Percentiles rank a stretch among this genome's conserved stretches.
These are phyloP conservation scores for Drosophila colorata DNA, from an alignment of 2,888 invertebrate species.

Conservation along the genomic window DNA sequence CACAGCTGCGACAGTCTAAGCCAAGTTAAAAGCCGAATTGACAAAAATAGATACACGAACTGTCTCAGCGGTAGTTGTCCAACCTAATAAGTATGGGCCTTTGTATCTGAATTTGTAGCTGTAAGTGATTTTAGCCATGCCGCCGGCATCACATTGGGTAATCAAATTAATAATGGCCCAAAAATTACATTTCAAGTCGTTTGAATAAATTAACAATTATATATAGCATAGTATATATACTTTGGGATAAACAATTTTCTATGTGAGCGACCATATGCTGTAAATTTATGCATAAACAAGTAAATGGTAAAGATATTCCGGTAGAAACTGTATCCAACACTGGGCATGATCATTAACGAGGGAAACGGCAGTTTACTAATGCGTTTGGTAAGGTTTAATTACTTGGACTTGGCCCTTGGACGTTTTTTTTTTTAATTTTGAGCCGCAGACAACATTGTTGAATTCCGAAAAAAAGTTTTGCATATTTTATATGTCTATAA, in stretches of 20 bases:
- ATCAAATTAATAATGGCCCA: constrained; percentile 79
- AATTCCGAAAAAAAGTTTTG: constrained; percentile 21
- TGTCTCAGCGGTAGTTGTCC: constrained; percentile 5
- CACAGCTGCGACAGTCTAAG: constrained; percentile 15
- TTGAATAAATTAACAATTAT: constrained; percentile 83
- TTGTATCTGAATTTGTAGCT: constrained; percentile 29
- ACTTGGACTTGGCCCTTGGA: constrained; percentile 22
- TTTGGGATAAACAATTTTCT: constrained; percentile 41
- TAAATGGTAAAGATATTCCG: constrained; percentile 39
- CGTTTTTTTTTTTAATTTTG: constrained; percentile 23
- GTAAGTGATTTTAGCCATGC: constrained; percentile 47
- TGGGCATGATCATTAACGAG: constrained; percentile 53
- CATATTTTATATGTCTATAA: constrained; percentile 19
- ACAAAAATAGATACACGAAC: constrained; percentile 23
- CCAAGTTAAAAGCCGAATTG: constrained; percentile 2
- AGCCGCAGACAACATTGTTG: constrained; percentile 25
- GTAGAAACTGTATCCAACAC: constrained; percentile 47
- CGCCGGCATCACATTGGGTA: constrained; percentile 63
- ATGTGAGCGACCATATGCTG: constrained; percentile 37
- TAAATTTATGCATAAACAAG: constrained; percentile 44
- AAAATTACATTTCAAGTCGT: constrained; percentile 77
- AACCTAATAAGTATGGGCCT: constrained; percentile 3
- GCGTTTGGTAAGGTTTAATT: constrained; percentile 34
- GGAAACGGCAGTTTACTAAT: constrained; percentile 54
- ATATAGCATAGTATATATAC: constrained; percentile 11